Conservation (phyloP, 2,113 vertebrate species). For the Trogon melanurus region DNA sequence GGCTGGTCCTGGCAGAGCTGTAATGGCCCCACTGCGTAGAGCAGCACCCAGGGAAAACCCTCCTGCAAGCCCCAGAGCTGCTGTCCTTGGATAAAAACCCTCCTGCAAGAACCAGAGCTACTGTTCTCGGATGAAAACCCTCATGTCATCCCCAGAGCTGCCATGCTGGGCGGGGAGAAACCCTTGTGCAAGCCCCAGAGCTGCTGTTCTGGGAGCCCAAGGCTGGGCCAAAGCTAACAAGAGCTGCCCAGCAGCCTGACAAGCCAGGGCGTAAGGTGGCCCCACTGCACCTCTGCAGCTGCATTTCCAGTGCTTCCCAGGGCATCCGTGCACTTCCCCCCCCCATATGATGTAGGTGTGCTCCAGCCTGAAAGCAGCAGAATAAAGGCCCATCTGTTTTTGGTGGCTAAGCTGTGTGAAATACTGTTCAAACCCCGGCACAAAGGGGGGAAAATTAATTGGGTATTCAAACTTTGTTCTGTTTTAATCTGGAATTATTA, state of each 20-base stretch:
- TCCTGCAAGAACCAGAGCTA: neutral
- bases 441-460: neutral
- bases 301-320: neutral
- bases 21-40: fast-evolving
- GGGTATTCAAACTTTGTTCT: neutral
- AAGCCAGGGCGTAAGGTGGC: neutral
- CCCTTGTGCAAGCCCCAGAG: too few species aligned
- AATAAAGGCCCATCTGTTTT: neutral
- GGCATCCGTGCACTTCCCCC: fast-evolving
- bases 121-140: fast-evolving
- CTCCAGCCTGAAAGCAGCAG: neutral
- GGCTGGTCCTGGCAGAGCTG: neutral
- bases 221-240: neutral
- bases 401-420: neutral
- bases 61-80: neutral
- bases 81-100: neutral
- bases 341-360: neutral
- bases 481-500: conserved; percentile 31
- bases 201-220: neutral
- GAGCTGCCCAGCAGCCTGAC: neutral
- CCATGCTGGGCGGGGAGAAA: neutral
- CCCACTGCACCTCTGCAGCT: neutral
- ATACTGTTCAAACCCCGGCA: neutral
- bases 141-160: neutral
- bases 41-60: neutral